Conservation (phyloP, 2,888 invertebrate species). For the Synanthedon andrenaeformis region DNA sequence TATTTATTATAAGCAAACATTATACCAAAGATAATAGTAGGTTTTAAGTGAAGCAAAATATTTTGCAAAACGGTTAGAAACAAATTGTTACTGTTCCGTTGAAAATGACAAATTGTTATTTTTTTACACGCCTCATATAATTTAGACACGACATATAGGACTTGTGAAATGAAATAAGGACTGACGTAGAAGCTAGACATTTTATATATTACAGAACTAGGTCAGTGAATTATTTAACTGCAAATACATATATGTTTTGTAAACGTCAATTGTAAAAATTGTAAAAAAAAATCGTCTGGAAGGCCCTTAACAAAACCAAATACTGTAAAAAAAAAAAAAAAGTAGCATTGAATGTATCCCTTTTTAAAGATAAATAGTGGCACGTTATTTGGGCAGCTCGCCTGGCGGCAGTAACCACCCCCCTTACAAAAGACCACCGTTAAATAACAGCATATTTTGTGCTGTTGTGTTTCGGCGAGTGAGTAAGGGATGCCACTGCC, state of each 20-base stretch:
- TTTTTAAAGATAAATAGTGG: no score
- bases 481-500: no score
- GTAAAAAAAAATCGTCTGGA: no score
- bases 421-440: no score
- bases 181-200: slow-evolving; percentile 52
- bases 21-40: slow-evolving; percentile 66
- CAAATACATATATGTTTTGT: slow-evolving; percentile 7
- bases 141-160: slow-evolving; percentile 38
- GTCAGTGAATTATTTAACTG: slow-evolving; percentile 27
- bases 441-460: no score
- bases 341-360: no score
- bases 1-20: slow-evolving; percentile 36
- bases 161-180: slow-evolving; percentile 42
- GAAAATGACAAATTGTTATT: slow-evolving; percentile 41
- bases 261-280: no score
- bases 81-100: slow-evolving; percentile 65
- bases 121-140: slow-evolving; percentile 56
- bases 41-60: slow-evolving; percentile 45
- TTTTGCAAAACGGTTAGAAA: slow-evolving; percentile 42
- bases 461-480: no score
- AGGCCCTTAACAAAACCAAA: no score
- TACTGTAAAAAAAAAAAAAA: no score
- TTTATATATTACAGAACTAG: slow-evolving; percentile 26
- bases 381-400: no score
- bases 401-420: no score